Base-by-base conservation (phyloP, 35 echinoderm and acorn worm genomes). In the Anneissia japonica region DNA sequence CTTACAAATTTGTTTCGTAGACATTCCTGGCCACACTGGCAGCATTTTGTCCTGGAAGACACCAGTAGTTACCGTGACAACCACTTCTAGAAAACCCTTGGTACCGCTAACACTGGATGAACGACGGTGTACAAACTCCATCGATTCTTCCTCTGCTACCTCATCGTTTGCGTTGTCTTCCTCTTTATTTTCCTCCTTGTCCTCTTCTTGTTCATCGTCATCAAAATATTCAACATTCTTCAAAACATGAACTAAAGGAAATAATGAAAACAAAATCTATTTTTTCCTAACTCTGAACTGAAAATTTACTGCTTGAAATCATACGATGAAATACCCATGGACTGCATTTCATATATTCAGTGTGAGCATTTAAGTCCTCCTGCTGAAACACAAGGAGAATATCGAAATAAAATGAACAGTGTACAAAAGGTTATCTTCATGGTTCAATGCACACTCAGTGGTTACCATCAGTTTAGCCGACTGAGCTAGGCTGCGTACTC, bases 1-100 rank as follows among this genome's bases (percentile, higher is more conserved):
- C 96, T 93, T 94, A 99, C 96, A 99, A 17, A 99, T 87, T 82
- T 99, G 89, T 29, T 39, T 87, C 10, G 96, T 86, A 35, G 82
- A 89, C 96, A 99, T 99, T n/a, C 85, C 86, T 38, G 96, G 96
- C 33, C 89, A 74, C 28, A 99, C 84, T 73, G 96, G 96, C 13
- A 99, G 76, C 36, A 92, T 91, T 75, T 91, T 93, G 31, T 87
- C 82, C 17, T 85, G 88, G 31, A 99, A 89, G 36, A 76, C 88
- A 30, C 80, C 80, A 2, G 79, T 35, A 37, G 43, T 73, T 21
- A 77, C 35, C 28, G 89, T 89, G 26, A 91, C 92, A 73, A 93
- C 72, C 3, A 99, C 83, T 31, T 89, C 90, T 17, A 99, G 39
- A 90, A 99, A 99, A 31, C 96, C 96, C 56, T 99, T 91, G 34